Conservation (phyloP, 2,888 invertebrate species). For the Tetragonisca angustula region DNA sequence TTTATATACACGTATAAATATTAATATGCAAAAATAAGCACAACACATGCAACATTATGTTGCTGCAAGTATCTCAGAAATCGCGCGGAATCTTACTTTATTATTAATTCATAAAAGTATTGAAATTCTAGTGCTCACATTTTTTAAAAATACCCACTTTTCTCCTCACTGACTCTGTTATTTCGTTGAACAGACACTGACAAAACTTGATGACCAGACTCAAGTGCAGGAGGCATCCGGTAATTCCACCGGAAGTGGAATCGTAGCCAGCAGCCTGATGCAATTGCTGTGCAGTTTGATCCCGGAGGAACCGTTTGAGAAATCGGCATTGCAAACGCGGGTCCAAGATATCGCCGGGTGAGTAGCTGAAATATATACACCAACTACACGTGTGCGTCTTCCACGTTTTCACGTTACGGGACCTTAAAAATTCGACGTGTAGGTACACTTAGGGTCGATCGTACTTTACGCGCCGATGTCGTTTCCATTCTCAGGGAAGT, state of each 20-base stretch:
- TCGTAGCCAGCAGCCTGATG: conserved; percentile 84
- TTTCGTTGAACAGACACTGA: conserved; percentile 72
- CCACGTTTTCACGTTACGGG: conserved; percentile 35
- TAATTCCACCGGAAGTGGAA: conserved; percentile 80
- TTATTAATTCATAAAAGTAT: no score
- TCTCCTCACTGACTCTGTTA: no score
- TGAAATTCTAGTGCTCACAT: no score
- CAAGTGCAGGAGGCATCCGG: conserved; percentile 78
- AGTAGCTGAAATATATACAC: conserved; percentile 72
- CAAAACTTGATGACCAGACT: conserved; percentile 77
- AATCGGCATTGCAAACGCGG: conserved; percentile 82
- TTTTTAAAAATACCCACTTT: no score
- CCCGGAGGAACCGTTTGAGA: conserved; percentile 84
- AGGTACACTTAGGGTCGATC: conserved; percentile 34
- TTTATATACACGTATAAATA: no score
- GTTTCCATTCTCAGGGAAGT: conserved; percentile 1
- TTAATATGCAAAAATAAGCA: no score
- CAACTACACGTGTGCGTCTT: neutral
- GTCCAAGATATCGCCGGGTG: conserved; percentile 87
- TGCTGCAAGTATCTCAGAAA: no score
- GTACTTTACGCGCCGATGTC: conserved; percentile 22
- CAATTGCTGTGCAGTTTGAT: conserved; percentile 85
- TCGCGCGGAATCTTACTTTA: no score
- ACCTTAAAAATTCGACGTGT: conserved; percentile 40
- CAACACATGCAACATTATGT: no score